These are phyloP conservation scores for Promerops cafer DNA, from an alignment of 2,113 vertebrate species.

Conservation along the genomic window DNA sequence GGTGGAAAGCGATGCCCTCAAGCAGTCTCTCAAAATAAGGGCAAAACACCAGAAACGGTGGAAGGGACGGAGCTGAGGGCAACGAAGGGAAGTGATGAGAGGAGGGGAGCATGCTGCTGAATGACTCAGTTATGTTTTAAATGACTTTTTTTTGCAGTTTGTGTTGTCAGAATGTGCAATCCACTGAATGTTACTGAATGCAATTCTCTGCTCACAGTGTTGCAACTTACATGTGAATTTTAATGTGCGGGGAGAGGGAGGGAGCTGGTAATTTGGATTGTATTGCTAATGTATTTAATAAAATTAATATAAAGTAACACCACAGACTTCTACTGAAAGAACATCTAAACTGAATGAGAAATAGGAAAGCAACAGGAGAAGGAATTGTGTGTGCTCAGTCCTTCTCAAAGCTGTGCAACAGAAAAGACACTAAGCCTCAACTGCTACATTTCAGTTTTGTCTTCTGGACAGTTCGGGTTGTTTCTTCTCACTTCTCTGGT, in stretches of 20 bases:
- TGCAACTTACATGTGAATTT: neutral
- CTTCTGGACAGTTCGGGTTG: neutral
- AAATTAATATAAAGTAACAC: neutral
- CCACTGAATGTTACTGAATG: accelerated
- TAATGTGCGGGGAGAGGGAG: neutral
- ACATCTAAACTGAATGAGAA: neutral
- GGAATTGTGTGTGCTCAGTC: neutral
- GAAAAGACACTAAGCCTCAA: neutral
- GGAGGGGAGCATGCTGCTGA: neutral
- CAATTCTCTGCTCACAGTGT: neutral
- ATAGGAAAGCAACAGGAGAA: neutral
- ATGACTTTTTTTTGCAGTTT: neutral
- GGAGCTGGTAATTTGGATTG: neutral
- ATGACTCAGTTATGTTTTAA: neutral
- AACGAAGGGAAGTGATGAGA: neutral
- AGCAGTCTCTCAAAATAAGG: neutral
- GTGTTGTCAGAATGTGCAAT: neutral
- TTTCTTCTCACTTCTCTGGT: neutral
- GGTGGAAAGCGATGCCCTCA: neutral
- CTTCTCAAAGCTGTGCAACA: neutral
- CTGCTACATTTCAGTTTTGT: neutral
- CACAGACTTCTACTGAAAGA: neutral
- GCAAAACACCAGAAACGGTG: accelerated
- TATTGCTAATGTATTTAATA: neutral
- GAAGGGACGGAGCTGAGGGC: neutral